Percentiles rank a stretch among this genome's conserved stretches.
Conservation (phyloP, 1,140 invertebrate species). For the Philotrypesis tridentata region DNA sequence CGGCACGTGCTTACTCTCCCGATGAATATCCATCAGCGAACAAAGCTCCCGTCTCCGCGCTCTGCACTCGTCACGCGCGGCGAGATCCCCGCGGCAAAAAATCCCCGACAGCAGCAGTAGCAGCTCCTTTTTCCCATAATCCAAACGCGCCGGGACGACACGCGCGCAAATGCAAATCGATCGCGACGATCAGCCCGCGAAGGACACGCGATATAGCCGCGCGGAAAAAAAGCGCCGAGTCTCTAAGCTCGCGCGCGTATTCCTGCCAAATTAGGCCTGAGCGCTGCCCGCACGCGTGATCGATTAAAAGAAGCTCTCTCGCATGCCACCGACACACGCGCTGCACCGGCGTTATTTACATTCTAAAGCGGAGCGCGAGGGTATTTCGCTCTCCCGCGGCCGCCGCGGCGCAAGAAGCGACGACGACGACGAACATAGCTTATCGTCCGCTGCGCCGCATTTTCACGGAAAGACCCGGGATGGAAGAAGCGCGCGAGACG, state of each 20-base stretch:
- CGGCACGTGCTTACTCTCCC: not conserved
- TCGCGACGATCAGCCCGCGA: too few species aligned
- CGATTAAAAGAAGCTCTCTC: slow-evolving; percentile 5
- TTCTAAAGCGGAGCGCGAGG: slow-evolving; percentile 19
- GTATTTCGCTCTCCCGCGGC: not conserved
- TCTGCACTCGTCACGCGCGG: too few species aligned
- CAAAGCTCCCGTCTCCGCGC: not conserved
- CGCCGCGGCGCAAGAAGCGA: not conserved
- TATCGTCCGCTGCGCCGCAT: not conserved
- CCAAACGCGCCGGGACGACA: not conserved
- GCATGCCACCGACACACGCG: too few species aligned
- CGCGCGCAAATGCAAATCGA: not conserved
- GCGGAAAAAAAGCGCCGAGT: not conserved
- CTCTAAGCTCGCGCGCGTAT: not conserved
- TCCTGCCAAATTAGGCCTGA: slow-evolving; percentile 12
- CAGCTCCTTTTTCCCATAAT: not conserved
- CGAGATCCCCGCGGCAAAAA: too few species aligned
- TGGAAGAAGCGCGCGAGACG: slow-evolving; percentile 37
- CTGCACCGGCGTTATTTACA: slow-evolving; percentile 26
- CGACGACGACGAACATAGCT: not conserved
- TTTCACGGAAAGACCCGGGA: slow-evolving; percentile 29
- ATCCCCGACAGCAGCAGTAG: not conserved
- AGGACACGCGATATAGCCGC: too few species aligned
- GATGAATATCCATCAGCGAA: not conserved
- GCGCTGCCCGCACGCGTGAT: not conserved